Evolutionary conservation across 2,797 vertebrate species (phyloP), one percentile per base, ranked within the genome.

Genomic region (Typhlichthys eigenmanni): DNA sequence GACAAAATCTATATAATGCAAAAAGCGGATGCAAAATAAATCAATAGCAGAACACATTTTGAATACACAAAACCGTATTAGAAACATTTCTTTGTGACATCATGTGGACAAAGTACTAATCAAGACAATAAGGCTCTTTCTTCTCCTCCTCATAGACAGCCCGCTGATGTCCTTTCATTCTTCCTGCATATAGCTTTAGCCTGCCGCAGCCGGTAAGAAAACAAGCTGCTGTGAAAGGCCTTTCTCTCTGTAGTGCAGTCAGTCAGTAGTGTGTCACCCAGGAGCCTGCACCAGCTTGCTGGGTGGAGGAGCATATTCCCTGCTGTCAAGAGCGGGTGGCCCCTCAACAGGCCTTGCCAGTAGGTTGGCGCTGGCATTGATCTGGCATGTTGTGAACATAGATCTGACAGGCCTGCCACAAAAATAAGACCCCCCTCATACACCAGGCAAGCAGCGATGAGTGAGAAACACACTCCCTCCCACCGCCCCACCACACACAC

Each of bases 321-420:
- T 93, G 94, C 80, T 71, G 71, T 88, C 86, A 65, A 54, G 62
- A 78, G 78, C 53, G 78, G 84, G 87, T 83, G 84, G 73, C 72
- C 47, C 83, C 82, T 93, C 95, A 93, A 96, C 95, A 95, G 93
- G 90, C 92, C 82, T 92, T 95, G 95, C 94, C 95, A 93, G 92
- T 93, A 93, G 92, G 92, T 90, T 87, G 87, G 92, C 92, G 91
- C 91, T 93, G 92, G 93, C 89, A 89, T 85, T 93, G 88, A 88
- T 88, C 89, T 92, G 85, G 74, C 82, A 48, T 79, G 75, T 94
- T 80, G 89, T 90, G 82, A 92, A 93, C 91, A 54, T 89, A 93
- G 91, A 95, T 94, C 94, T 97, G 97, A 98, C 97, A 98, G 95
- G 87, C 89, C 92, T 94, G 97, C 95, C 96, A 97, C 92, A 95